These are phyloP conservation scores for Lydus trimaculatus DNA, from an alignment of 2,888 invertebrate genomes.

Conservation along the genomic window DNA sequence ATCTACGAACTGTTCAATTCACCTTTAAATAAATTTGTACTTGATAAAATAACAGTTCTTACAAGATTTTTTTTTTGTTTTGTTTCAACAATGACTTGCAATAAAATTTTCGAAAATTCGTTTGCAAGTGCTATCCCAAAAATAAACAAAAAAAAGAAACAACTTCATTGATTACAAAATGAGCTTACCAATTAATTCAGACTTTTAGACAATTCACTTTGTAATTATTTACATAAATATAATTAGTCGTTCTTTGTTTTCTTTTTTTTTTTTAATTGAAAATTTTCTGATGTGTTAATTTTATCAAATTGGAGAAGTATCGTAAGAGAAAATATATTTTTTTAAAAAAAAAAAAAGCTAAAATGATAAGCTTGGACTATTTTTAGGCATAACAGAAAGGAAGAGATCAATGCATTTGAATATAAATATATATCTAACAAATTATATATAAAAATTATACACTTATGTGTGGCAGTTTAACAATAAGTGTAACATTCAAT, in stretches of 20 bases:
- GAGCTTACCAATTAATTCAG: conserved; percentile 51
- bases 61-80: conserved; percentile 32
- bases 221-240: conserved; percentile 31
- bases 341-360: background rate
- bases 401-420: conserved; percentile 26
- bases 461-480: conserved; percentile 14
- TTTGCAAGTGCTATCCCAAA: conserved; percentile 34
- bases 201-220: conserved; percentile 45
- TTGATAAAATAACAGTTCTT: conserved; percentile 53
- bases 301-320: background rate
- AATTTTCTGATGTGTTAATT: conserved; percentile 16
- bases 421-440: conserved; percentile 15
- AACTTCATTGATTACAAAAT: conserved; percentile 43
- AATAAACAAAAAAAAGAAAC: conserved; percentile 21
- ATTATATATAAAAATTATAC: conserved; percentile 9
- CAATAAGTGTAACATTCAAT: conserved; percentile 15
- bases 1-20: conserved; percentile 50
- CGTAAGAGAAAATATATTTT: background rate
- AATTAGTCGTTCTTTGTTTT: conserved; percentile 24
- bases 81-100: conserved; percentile 41
- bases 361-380: conserved; percentile 14
- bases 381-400: conserved; percentile 25
- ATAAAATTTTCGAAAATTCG: conserved; percentile 40
- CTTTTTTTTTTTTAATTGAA: conserved; percentile 13
- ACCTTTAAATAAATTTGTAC: conserved; percentile 55